These are phyloP conservation scores for Lasius platythorax DNA, from an alignment of 2,888 invertebrate species.

Conservation along the genomic window DNA sequence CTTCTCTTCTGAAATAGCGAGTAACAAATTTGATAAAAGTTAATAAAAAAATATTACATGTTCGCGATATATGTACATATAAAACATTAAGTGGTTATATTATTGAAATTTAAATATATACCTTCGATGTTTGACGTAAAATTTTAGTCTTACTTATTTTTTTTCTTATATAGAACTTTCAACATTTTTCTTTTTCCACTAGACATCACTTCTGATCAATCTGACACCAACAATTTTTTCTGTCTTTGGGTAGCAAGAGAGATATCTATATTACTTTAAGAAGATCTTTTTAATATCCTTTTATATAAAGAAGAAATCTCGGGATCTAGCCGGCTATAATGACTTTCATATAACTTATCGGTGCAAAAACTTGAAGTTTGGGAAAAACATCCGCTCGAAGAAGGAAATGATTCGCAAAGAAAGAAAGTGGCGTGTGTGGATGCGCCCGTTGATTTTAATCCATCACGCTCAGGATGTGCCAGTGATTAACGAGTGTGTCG, in stretches of 20 bases:
- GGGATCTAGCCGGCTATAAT: neutral
- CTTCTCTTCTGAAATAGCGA: neutral
- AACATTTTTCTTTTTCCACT: neutral
- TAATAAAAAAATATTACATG: neutral
- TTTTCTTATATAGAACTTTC: neutral
- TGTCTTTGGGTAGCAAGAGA: neutral
- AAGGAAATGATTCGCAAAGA: slow-evolving; percentile 27
- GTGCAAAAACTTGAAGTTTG: neutral
- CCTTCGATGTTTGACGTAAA: neutral
- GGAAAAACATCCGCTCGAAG: slow-evolving; percentile 9
- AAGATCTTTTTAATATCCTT: neutral
- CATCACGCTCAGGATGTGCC: slow-evolving; percentile 68
- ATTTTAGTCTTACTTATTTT: neutral
- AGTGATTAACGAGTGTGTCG: slow-evolving; percentile 72
- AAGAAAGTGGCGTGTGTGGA: slow-evolving; percentile 30
- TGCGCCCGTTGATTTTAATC: slow-evolving; percentile 69
- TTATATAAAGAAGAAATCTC: neutral
- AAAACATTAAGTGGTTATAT: neutral
- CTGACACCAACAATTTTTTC: neutral
- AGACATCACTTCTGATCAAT: neutral
- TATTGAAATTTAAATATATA: slow-evolving; percentile 3
- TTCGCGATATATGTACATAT: neutral
- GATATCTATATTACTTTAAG: neutral
- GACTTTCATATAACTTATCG: neutral
- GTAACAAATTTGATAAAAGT: neutral